Evolutionary conservation across 2,888 invertebrate genomes (phyloP), one percentile per base, ranked within the genome.

Genomic region (Dusona sp.): DNA sequence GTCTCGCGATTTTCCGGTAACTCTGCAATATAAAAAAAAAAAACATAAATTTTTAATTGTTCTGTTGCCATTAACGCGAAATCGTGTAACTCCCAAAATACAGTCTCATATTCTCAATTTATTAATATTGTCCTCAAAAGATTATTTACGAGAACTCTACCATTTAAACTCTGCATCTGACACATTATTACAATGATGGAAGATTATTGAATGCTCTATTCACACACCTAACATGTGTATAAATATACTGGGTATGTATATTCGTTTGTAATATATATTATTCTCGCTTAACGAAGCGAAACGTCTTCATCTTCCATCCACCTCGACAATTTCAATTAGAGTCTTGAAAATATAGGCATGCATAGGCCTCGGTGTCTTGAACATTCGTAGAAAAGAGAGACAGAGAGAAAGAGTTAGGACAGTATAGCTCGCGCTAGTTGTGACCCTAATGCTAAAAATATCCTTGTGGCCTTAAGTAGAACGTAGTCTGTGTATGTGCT

Each of bases 1-100:
- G 94, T 77, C 94, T 92, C 48, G 94, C 92, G 72, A 94, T 94
- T 90, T 94, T 94, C 84, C 94, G 92, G 88, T 94, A 94, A 91
- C 93, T 94, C 94, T 94, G 93, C 3, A 90, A 91, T 64, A 25
- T n/a, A 70, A 75, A 84, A 82, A 77, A 70, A 6, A 57, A 51
- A 51, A 29, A 61, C 2, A 2, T 54, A 29, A 61, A 6, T 1
- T 54, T 29, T 11, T 36, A 51, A 70, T 48, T 48, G 16, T 3
- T 29, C 29, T 3, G 2, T 2, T 61, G 29, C 3, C 22, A 29
- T 29, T 13, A 29, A 13, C 11, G 0, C 11, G 13, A 25, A 25
- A 57, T 57, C 11, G 3, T 25, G 0, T 57, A 13, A 25, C 25
- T 11, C 4, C 13, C 1, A 57, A 4, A 57, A 29, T 16, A 6